Evolutionary conservation across 2,888 invertebrate species (phyloP).

Genomic region (Matsumyia berberina): DNA sequence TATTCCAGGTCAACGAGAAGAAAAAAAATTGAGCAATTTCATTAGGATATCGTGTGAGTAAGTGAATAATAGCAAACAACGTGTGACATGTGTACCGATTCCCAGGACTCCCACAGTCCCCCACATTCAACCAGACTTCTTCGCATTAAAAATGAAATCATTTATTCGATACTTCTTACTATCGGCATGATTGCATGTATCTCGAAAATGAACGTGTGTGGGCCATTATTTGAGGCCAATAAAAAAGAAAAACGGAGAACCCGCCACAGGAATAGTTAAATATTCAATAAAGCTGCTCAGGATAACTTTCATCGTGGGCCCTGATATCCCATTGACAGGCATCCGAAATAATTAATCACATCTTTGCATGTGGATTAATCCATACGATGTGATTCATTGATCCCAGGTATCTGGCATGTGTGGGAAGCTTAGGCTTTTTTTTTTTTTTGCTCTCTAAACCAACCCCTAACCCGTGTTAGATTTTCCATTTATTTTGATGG

Average conservation of each 20-base stretch:
- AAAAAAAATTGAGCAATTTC: slow-evolving; percentile 47
- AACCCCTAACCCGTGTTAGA: slow-evolving; percentile 11
- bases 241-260: slow-evolving; percentile 31
- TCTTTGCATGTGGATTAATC: slow-evolving; percentile 75
- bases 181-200: slow-evolving; percentile 69
- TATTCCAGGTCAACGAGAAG: background rate
- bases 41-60: slow-evolving; percentile 68
- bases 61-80: slow-evolving; percentile 71
- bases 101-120: slow-evolving; percentile 49
- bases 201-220: slow-evolving; percentile 23
- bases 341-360: slow-evolving; percentile 73
- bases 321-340: slow-evolving; percentile 71
- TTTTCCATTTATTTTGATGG: slow-evolving; percentile 67
- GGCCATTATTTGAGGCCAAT: slow-evolving; percentile 59
- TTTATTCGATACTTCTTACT: slow-evolving; percentile 62
- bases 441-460: too few relatives aligned
- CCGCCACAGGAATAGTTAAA: slow-evolving; percentile 54
- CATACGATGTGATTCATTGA: slow-evolving; percentile 62
- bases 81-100: slow-evolving; percentile 69
- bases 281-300: slow-evolving; percentile 67
- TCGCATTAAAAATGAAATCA: slow-evolving; percentile 67
- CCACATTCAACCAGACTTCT: slow-evolving; percentile 13
- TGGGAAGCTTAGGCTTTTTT: slow-evolving; percentile 9
- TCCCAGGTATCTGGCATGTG: slow-evolving; percentile 27
- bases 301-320: slow-evolving; percentile 18